phyloP scores from a whole-genome alignment of 2,797 vertebrate species.

The Remorina albescens region DNA sequence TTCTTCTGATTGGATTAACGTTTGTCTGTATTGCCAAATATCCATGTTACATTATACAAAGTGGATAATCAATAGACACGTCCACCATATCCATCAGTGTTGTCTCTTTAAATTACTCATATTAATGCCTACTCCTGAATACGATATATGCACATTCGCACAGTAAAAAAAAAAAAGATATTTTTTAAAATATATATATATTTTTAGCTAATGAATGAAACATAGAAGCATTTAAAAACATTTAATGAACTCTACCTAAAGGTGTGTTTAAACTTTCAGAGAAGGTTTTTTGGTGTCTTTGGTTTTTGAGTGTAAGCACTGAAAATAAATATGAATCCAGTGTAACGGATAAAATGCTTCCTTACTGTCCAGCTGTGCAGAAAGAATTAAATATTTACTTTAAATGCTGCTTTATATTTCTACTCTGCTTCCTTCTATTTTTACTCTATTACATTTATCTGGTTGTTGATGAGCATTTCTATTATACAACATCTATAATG shows the following conservation, averaged over 20 bases:
- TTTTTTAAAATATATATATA: constrained; percentile 21
- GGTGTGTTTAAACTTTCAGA: not conserved
- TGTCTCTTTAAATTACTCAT: not conserved
- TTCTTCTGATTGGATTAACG: not conserved
- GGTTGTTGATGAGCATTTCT: too few relatives aligned
- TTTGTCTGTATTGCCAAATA: not conserved
- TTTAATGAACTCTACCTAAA: not conserved
- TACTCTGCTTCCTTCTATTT: not conserved
- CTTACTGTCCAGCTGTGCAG: not conserved
- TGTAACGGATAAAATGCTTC: not conserved
- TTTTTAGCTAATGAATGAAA: not conserved
- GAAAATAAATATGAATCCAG: constrained; percentile 7
- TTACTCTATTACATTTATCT: not conserved
- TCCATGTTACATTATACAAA: constrained; percentile 23
- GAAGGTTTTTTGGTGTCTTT: not conserved
- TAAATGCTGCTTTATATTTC: not conserved
- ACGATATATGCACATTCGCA: constrained; percentile 6
- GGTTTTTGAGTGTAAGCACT: not conserved
- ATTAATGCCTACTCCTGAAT: not conserved
- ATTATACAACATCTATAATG: too few relatives aligned
- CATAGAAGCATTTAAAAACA: not conserved
- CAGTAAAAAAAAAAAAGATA: not conserved
- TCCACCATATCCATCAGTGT: not conserved
- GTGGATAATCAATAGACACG: constrained; percentile 9
- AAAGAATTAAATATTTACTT: not conserved